phyloP scores from a whole-genome alignment of 2,797 vertebrate species.

The Pipistrellus nathusii region DNA sequence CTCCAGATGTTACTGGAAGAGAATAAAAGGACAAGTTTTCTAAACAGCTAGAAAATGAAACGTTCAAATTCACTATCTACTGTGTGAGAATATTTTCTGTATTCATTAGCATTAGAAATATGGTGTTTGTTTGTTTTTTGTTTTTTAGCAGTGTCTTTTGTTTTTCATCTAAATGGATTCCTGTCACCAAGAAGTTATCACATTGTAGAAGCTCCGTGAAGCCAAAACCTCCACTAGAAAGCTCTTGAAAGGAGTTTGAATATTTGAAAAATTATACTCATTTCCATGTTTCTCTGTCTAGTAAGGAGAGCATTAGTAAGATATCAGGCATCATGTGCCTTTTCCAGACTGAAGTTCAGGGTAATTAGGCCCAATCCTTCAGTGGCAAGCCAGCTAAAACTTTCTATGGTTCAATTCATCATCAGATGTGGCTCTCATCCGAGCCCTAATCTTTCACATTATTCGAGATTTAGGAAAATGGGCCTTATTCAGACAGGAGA shows the following conservation, averaged over 20 bases:
- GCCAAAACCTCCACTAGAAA: background rate
- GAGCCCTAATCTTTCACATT: background rate
- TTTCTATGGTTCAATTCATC: background rate
- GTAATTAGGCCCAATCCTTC: background rate
- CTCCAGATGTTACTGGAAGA: background rate
- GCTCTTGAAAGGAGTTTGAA: background rate
- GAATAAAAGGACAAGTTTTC: constrained; percentile 18
- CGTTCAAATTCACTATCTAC: background rate
- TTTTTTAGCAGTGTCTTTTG: background rate
- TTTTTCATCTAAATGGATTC: constrained; percentile 15
- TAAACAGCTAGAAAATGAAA: constrained; percentile 36
- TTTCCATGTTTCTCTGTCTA: background rate
- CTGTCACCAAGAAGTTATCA: constrained; percentile 1
- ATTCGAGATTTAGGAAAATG: background rate
- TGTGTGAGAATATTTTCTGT: background rate
- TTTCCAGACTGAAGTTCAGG: constrained; percentile 26
- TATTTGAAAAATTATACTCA: constrained; percentile 2
- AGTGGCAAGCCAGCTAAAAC: background rate
- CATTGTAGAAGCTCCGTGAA: constrained; percentile 14
- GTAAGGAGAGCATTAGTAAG: background rate
- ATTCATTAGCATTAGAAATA: constrained; percentile 4
- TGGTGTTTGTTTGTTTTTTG: no score
- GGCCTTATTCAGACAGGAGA: background rate
- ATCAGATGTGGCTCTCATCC: background rate
- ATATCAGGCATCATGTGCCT: background rate